A percentile compares a stretch with the other conserved stretches of the same genome.
Conservation (phyloP, 2,113 vertebrate genomes). For the Hiodon alosoides region DNA sequence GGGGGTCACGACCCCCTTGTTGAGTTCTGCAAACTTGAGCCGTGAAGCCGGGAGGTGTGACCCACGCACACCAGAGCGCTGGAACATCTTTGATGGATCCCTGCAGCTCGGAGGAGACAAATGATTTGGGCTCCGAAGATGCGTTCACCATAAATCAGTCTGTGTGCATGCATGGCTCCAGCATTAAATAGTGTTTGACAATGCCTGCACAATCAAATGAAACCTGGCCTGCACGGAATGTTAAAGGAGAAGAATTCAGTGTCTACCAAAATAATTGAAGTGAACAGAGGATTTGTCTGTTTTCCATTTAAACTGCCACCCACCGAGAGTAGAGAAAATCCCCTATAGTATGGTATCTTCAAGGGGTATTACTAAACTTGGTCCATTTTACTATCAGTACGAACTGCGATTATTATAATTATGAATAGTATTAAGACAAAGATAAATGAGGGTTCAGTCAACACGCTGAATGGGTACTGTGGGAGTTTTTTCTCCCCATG, state of each 20-base stretch:
- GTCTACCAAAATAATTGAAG: not conserved
- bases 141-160: conserved; percentile 27
- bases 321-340: conserved; percentile 5
- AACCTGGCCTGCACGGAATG: not conserved
- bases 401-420: no score
- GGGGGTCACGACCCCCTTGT: conserved; percentile 21
- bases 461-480: no score
- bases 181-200: conserved; percentile 19
- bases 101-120: conserved; percentile 20
- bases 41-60: conserved; percentile 21
- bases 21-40: conserved; percentile 16
- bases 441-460: no score
- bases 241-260: conserved; percentile 17
- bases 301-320: conserved; percentile 25
- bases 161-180: conserved; percentile 2
- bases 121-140: conserved; percentile 26
- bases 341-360: not conserved
- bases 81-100: conserved; percentile 23
- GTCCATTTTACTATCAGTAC: no score
- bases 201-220: not conserved
- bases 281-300: conserved; percentile 25
- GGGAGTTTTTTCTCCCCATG: no score
- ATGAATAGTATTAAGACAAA: no score
- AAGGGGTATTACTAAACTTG: conserved; percentile 8
- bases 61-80: conserved; percentile 21